phyloP scores from a whole-genome alignment of 2,113 vertebrate genomes.

The Macquaria australasica region DNA sequence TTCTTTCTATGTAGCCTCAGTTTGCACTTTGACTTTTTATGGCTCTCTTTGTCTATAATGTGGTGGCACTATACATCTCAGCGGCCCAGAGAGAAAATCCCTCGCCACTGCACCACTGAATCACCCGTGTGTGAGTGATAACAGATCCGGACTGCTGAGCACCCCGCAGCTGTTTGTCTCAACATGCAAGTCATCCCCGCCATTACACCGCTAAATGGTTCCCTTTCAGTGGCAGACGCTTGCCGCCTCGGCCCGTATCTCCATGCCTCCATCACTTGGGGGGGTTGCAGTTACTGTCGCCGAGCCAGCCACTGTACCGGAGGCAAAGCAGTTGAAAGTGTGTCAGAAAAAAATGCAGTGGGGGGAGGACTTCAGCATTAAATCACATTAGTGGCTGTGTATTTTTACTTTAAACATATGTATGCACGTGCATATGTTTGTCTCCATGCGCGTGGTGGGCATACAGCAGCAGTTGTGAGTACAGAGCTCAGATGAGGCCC shows the following conservation, averaged over 20 bases:
- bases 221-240: conserved; percentile 80
- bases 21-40: conserved; percentile 49
- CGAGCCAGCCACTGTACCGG: conserved; percentile 58
- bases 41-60: conserved; percentile 62
- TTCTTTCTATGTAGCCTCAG: conserved; percentile 31
- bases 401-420: conserved; percentile 25
- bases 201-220: conserved; percentile 82
- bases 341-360: conserved; percentile 44
- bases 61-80: conserved; percentile 60
- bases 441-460: conserved; percentile 9
- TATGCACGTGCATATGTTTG: conserved; percentile 37
- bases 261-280: conserved; percentile 65
- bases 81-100: conserved; percentile 60
- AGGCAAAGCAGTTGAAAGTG: conserved; percentile 59
- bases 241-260: conserved; percentile 68
- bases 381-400: conserved; percentile 36
- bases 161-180: conserved; percentile 83
- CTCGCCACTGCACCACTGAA: conserved; percentile 71
- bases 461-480: conserved; percentile 36
- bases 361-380: conserved; percentile 35
- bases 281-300: conserved; percentile 56
- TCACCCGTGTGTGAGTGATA: conserved; percentile 78
- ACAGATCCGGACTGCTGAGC: conserved; percentile 79
- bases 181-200: conserved; percentile 82
- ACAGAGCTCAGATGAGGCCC: conserved; percentile 62